Base-by-base conservation (phyloP, 2,888 invertebrate species). In the Steinernema hermaphroditum region DNA sequence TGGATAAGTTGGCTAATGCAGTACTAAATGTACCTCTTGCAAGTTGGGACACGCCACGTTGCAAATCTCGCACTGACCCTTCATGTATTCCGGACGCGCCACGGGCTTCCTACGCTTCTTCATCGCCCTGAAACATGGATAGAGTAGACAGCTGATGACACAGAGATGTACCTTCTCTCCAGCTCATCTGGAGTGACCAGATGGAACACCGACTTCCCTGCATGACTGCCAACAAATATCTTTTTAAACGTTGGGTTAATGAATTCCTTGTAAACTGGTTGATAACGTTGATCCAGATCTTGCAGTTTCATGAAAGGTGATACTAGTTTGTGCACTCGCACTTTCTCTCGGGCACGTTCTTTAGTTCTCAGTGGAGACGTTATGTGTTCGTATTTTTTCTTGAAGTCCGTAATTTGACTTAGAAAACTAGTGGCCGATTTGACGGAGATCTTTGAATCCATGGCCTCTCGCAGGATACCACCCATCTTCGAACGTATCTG, bases 31-130 rank as follows among this genome's bases (percentile, higher is more conserved):
- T 27, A 54, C 54, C 54, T 54, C 24, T 54, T 22, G 24, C 2
- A 54, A 16, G 27, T 54, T 54, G 2, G 9, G 24, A 22, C 54
- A 54, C 2, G 54, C 27, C 12, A 54, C 54, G 54, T 54, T 54
- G 54, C 54, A 54, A 6, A 54, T 54, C 54, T 54, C 54, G 16
- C 54, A 54, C 16, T 54, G 24, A 16, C 54, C 54, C 24, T 54
- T 54, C 6, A 22, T 22, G 27, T 24, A 54, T 24, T 54, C 54
- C 12, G 4, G 27, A 22, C 54, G 22, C 54, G 6, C 27, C 2
- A 54, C 54, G 14, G 54, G 54, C 27, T 54, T 54, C 27, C 54
- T 22, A 27, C 6, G 12, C 16, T 24, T 54, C 27, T 16, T 54
- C 6, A 27, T 54, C 4, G 54, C 54, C 24, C 54, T 54, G 54